Base-by-base conservation (phyloP, 2,797 vertebrate species). In the Protosalanx chinensis region DNA sequence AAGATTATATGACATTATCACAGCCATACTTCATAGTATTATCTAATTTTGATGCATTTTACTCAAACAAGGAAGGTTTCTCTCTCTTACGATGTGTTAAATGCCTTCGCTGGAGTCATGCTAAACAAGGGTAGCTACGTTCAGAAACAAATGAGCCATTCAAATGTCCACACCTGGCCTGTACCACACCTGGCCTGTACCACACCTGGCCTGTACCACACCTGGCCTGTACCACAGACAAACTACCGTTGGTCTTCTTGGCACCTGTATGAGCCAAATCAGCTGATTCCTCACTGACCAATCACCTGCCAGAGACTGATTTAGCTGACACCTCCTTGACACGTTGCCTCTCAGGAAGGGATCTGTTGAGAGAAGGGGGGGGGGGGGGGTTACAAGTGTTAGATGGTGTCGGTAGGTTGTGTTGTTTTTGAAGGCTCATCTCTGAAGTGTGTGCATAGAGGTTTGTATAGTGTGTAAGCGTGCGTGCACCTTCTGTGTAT, bases 351-450 rank as follows among this genome's bases (percentile, higher is more conserved):
- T 46, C 41, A 12, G 72, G 35, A 30, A 62, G 67, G 67, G 3
- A 80, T 75, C 10, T 46, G 41, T 46, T 46, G 10, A 8, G 41
- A 3, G 10, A 79, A 30, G 67, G 72, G 79, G 76, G 78, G n/a
- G n/a, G n/a, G n/a, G n/a, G n/a, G n/a, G n/a, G n/a, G n/a, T n/a
- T n/a, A n/a, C n/a, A n/a, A n/a, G n/a, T n/a, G n/a, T n/a, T n/a
- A n/a, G n/a, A 74, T 2, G 12, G 41, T 57, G 68, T 75, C 78
- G 35, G 29, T 86, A 68, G 86, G 84, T 72, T 61, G 67, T 73
- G 80, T 75, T 59, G 79, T 64, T 79, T 91, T 85, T 84, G 83
- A 88, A 79, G 81, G 84, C 78, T 81, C 88, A 87, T 88, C 89
- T 92, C 90, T 46, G 68, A 86, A 79, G 68, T 73, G 69, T 41